phyloP scores from a whole-genome alignment of 2,888 invertebrate species.

The Galerucella nymphaeae region DNA sequence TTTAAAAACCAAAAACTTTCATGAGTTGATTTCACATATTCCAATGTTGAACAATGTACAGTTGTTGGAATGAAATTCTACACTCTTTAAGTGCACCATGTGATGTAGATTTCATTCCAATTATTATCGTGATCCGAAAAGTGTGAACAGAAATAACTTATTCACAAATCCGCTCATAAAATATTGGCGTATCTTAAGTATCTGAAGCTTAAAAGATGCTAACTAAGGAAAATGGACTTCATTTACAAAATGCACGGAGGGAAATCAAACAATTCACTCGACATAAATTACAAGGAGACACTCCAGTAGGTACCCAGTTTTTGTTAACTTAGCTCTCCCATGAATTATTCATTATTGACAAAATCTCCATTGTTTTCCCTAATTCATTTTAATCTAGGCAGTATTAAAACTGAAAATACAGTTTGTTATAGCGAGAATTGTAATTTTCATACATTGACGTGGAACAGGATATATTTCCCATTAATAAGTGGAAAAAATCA shows the following conservation, averaged over 20 bases:
- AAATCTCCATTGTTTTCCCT: slow-evolving; percentile 40
- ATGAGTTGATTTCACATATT: too few relatives aligned
- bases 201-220: slow-evolving; percentile 23
- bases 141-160: too few relatives aligned
- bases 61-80: too few relatives aligned
- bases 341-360: slow-evolving; percentile 43
- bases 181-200: background rate
- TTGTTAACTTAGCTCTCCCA: slow-evolving; percentile 36
- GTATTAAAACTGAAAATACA: slow-evolving; percentile 5
- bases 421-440: slow-evolving; percentile 9
- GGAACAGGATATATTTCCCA: slow-evolving; percentile 4
- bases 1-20: too few relatives aligned
- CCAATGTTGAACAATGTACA: too few relatives aligned
- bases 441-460: slow-evolving; percentile 1
- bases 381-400: slow-evolving; percentile 36
- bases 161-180: background rate
- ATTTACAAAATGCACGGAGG: slow-evolving; percentile 27
- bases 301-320: slow-evolving; percentile 29
- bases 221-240: slow-evolving; percentile 25
- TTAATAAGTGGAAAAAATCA: too few relatives aligned
- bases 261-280: slow-evolving; percentile 34
- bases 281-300: slow-evolving; percentile 36
- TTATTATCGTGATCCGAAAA: too few relatives aligned
- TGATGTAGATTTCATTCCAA: too few relatives aligned
- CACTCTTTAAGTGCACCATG: too few relatives aligned